Evolutionary conservation across 2,888 invertebrate genomes (phyloP).

Genomic region (Pristionchus mayeri): DNA sequence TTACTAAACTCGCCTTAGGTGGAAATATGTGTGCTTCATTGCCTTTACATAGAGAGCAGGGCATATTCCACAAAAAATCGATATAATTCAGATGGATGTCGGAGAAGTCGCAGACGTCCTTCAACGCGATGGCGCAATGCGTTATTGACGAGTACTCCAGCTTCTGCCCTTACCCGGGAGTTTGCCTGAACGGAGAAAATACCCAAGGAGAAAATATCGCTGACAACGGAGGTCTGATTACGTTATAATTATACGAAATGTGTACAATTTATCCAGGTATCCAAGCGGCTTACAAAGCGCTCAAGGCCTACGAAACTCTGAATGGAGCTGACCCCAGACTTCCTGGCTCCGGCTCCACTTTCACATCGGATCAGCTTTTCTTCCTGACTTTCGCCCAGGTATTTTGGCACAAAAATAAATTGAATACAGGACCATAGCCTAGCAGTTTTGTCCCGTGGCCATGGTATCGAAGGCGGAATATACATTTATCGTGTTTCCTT

Average conservation of each 20-base stretch:
- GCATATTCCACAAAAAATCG: too few relatives aligned
- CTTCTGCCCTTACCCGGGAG: conserved; percentile 68
- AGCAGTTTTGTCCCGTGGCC: too few relatives aligned
- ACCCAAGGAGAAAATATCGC: conserved; percentile 81
- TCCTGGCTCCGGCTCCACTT: conserved; percentile 62
- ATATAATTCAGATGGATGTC: conserved; percentile 70
- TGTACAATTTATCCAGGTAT: conserved; percentile 77
- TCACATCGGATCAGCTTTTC: conserved; percentile 66
- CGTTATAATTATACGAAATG: neutral
- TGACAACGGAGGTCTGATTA: conserved; percentile 78
- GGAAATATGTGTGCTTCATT: too few relatives aligned
- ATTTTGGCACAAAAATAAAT: too few relatives aligned
- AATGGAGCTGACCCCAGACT: conserved; percentile 68
- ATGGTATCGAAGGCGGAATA: too few relatives aligned
- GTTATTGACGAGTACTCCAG: conserved; percentile 66
- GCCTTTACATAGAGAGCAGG: too few relatives aligned
- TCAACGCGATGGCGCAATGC: conserved; percentile 65
- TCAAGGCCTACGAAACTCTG: conserved; percentile 64
- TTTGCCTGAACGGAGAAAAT: conserved; percentile 76
- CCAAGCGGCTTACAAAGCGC: conserved; percentile 72
- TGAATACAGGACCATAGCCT: too few relatives aligned
- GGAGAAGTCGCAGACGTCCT: conserved; percentile 55
- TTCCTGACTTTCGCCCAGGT: conserved; percentile 67
- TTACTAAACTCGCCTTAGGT: too few relatives aligned
- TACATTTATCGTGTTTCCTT: too few relatives aligned